Evolutionary conservation across 2,888 invertebrate genomes (phyloP).

Genomic region (Azorinus chamasolen): DNA sequence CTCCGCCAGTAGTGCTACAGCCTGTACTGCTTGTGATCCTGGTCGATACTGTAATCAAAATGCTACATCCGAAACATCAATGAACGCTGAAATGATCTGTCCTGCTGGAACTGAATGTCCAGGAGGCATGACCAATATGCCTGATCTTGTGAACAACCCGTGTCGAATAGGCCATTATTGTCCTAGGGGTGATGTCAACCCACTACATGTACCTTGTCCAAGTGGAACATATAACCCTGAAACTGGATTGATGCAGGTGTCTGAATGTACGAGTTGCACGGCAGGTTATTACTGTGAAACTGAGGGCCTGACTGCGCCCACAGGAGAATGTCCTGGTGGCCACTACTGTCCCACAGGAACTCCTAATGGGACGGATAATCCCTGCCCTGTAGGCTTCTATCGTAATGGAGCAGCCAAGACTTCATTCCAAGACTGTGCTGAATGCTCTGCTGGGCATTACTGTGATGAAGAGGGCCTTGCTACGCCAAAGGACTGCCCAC

Average conservation of each 20-base stretch:
- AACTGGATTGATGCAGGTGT: constrained; percentile 76
- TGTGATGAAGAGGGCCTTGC: constrained; percentile 83
- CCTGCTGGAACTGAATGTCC: constrained; percentile 84
- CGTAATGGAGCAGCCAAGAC: constrained; percentile 83
- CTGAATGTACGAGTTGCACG: constrained; percentile 83
- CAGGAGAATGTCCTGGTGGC: constrained; percentile 83
- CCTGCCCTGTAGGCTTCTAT: constrained; percentile 85
- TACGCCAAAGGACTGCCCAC: constrained; percentile 81
- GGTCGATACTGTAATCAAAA: constrained; percentile 83
- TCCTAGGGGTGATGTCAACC: constrained; percentile 83
- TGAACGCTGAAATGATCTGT: constrained; percentile 72
- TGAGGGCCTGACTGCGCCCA: constrained; percentile 76
- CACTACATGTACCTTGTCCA: constrained; percentile 83
- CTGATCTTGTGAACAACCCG: constrained; percentile 75
- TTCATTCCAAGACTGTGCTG: constrained; percentile 84
- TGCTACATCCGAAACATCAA: constrained; percentile 77
- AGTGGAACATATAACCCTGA: constrained; percentile 82
- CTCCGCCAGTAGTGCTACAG: constrained; percentile 77
- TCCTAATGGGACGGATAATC: constrained; percentile 72
- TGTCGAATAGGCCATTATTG: constrained; percentile 84
- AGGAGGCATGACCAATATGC: constrained; percentile 78
- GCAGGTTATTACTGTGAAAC: constrained; percentile 82
- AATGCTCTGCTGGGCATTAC: constrained; percentile 84
- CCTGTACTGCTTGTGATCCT: constrained; percentile 79
- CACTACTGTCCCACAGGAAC: constrained; percentile 85